Evolutionary conservation across 53 echinoderm and acorn worm genomes (phyloP), one percentile per base, ranked within the genome.

Genomic region (Temnopleurus reevesii): DNA sequence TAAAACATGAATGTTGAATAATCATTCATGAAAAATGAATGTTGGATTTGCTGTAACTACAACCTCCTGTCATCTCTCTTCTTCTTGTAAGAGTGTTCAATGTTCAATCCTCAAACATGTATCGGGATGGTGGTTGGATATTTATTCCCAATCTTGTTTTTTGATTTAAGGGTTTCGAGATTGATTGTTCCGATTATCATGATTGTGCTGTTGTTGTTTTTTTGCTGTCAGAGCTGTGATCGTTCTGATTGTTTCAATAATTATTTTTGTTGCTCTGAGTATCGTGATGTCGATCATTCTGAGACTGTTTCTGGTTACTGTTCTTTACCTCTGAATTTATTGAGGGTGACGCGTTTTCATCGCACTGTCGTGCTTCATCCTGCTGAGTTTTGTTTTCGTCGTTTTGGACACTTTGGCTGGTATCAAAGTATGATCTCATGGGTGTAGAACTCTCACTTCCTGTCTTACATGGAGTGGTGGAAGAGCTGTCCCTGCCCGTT

Each of bases 321-420:
- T 59, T 23, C 44, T 26, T 28, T 49, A n/a, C n/a, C n/a, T n/a
- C n/a, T 18, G 89, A 26, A 90, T 55, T 53, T 92, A 84, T n/a
- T 89, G 64, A 25, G 93, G 33, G 76, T 95, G 95, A n/a, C 57
- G 59, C 95, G 56, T 63, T 91, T 95, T 15, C 89, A 55, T 45
- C 93, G n/a, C n/a, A n/a, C n/a, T n/a, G n/a, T 61, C 55, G 90
- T 46, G 8, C 56, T 53, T 44, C 77, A 44, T 21, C 95, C 95
- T n/a, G 71, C 89, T 92, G 46, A 90, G 90, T 7, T 90, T 92
- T 21, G 87, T 29, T 64, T 34, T 88, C 90, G 34, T 93, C 92
- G n/a, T 82, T 41, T 59, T 92, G 17, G 71, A 36, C 17, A 95
- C 61, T 36, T 81, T 90, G 60, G 89, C 91, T 9, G 90, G 95